Conservation (phyloP, 2,888 invertebrate genomes). For the Stenodema calcarata region DNA sequence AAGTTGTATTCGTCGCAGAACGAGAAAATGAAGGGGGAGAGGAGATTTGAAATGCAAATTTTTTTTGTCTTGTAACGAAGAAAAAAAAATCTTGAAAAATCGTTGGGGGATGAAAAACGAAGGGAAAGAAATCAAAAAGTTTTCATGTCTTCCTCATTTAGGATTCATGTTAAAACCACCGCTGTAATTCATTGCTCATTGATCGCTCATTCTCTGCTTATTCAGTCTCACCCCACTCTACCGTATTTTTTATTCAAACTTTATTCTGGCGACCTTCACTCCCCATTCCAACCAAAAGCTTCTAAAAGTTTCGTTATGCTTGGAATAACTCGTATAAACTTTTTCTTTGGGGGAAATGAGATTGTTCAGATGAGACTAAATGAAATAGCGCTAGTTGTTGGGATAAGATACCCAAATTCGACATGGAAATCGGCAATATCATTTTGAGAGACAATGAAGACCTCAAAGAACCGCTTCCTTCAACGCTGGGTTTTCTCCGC, state of each 20-base stretch:
- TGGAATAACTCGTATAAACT: no score
- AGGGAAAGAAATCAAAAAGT: slow-evolving; percentile 22
- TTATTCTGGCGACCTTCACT: no score
- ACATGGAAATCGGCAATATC: no score
- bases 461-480: no score
- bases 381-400: no score
- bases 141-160: slow-evolving; percentile 42
- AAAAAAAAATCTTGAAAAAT: background rate
- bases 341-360: no score
- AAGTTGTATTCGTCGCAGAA: background rate
- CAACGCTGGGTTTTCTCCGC: no score
- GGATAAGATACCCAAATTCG: no score
- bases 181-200: slow-evolving; percentile 25
- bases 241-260: background rate
- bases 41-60: slow-evolving; percentile 28
- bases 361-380: no score
- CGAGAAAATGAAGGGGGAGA: background rate
- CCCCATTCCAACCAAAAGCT: no score
- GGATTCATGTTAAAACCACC: slow-evolving; percentile 41
- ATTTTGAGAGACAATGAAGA: no score
- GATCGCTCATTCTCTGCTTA: background rate
- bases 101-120: background rate
- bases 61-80: background rate
- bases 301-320: no score
- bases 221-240: background rate